phyloP scores from a whole-genome alignment of 64 coral and sea anemone species.

The Montipora cactus region DNA sequence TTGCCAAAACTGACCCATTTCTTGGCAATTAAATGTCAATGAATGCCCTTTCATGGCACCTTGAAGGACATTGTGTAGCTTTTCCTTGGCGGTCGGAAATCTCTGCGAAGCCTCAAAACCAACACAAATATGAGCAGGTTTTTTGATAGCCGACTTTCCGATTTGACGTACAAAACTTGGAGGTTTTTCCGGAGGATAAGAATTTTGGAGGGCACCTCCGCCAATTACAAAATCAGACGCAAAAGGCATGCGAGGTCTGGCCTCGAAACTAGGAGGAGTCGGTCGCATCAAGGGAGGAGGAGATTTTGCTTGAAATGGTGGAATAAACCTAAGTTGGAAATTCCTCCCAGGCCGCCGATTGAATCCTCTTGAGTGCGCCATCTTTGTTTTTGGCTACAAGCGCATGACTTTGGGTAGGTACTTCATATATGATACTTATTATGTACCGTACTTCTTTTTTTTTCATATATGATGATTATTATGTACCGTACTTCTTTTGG shows the following conservation, averaged over 20 bases:
- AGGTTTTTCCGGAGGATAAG: background rate
- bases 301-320: background rate
- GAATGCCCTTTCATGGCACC: slow-evolving; percentile 69
- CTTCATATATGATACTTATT: too few species aligned
- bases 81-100: slow-evolving; percentile 88
- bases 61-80: slow-evolving; percentile 85
- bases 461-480: too few species aligned
- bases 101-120: slow-evolving; percentile 77
- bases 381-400: background rate
- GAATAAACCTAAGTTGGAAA: background rate
- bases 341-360: background rate
- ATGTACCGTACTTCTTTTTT: too few species aligned
- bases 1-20: slow-evolving; percentile 60
- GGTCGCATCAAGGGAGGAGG: background rate
- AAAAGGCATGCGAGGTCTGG: background rate
- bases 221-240: slow-evolving; percentile 20
- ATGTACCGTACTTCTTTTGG: too few species aligned
- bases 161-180: background rate
- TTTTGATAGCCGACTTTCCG: background rate
- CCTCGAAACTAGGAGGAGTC: background rate
- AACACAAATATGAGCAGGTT: slow-evolving; percentile 32
- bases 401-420: background rate
- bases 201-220: background rate
- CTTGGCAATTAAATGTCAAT: slow-evolving; percentile 57
- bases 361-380: slow-evolving; percentile 34